These are phyloP conservation scores for Drosophila ustulata DNA, from an alignment of 2,888 invertebrate genomes.

Conservation along the genomic window DNA sequence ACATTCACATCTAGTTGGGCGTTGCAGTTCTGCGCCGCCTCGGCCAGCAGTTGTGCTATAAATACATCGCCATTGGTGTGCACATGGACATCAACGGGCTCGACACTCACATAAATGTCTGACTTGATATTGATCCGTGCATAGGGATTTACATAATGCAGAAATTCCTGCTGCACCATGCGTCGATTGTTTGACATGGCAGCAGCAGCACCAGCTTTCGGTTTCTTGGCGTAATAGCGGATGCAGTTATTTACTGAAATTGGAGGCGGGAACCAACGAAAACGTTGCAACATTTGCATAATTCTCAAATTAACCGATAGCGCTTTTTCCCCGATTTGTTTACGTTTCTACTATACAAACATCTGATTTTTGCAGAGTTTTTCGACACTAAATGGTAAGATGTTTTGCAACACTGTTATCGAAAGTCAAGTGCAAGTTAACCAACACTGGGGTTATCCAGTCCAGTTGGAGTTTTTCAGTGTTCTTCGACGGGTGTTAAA, in stretches of 20 bases:
- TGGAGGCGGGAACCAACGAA: slow-evolving; percentile 36
- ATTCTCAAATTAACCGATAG: slow-evolving; percentile 29
- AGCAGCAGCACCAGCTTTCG: slow-evolving; percentile 14
- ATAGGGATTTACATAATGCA: slow-evolving; percentile 74
- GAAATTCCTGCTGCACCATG: slow-evolving; percentile 75
- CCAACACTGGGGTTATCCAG: slow-evolving; percentile 65
- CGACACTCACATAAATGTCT: slow-evolving; percentile 68
- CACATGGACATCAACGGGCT: slow-evolving; percentile 72
- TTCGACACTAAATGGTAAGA: slow-evolving; percentile 18
- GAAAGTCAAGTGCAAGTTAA: neutral
- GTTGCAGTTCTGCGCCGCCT: slow-evolving; percentile 63
- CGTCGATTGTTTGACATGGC: slow-evolving; percentile 27
- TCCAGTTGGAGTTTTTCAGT: slow-evolving; percentile 74
- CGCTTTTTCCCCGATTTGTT: slow-evolving; percentile 36
- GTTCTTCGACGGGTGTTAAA: slow-evolving; percentile 65
- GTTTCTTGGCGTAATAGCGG: slow-evolving; percentile 60
- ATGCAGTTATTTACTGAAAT: slow-evolving; percentile 23
- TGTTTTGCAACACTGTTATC: slow-evolving; percentile 29
- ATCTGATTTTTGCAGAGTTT: slow-evolving; percentile 34
- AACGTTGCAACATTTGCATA: slow-evolving; percentile 61
- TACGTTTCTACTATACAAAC: slow-evolving; percentile 24
- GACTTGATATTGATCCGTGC: slow-evolving; percentile 73
- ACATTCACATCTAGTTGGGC: slow-evolving; percentile 65
- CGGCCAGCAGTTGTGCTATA: slow-evolving; percentile 73
- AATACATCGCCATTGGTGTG: slow-evolving; percentile 75